phyloP scores from a whole-genome alignment of 2,888 invertebrate species.

The Oegoconia quadripuncta region DNA sequence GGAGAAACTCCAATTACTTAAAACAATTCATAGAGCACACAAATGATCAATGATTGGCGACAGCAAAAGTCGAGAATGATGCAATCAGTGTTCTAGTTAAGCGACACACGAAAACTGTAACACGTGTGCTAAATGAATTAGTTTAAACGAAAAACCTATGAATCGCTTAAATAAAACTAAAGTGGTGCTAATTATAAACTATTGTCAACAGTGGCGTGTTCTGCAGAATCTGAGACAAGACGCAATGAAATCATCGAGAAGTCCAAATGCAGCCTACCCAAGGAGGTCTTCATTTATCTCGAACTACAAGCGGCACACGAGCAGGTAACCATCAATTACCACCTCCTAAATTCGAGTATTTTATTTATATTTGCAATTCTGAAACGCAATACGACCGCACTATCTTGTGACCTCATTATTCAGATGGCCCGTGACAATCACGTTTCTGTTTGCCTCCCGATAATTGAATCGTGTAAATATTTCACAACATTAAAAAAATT shows the following conservation, averaged over 20 bases:
- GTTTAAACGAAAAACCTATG: conserved; percentile 1
- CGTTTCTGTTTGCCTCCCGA: conserved; percentile 5
- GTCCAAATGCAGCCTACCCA: conserved; percentile 62
- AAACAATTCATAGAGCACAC: background rate
- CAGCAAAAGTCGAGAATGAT: conserved; percentile 18
- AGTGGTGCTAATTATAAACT: too few species aligned
- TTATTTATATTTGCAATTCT: conserved; percentile 7
- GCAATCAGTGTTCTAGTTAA: conserved; percentile 25
- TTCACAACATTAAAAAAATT: conserved; percentile 19
- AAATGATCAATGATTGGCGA: background rate
- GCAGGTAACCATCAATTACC: conserved; percentile 42
- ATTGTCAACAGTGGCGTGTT: conserved; percentile 54
- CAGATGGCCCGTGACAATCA: conserved; percentile 13
- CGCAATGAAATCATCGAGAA: conserved; percentile 55
- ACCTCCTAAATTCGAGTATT: conserved; percentile 1
- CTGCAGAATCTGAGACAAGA: conserved; percentile 40
- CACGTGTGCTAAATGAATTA: background rate
- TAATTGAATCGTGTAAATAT: conserved; percentile 16
- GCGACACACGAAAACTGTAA: conserved; percentile 4
- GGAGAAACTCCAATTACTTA: background rate
- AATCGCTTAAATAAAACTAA: conserved; percentile 1
- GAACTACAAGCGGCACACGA: conserved; percentile 50
- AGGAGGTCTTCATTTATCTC: conserved; percentile 59
- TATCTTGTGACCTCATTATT: conserved; percentile 27
- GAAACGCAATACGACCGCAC: conserved; percentile 18